A percentile compares a stretch with the other conserved stretches of the same genome.
Evolutionary conservation across 23 tunicate genomes (phyloP).

Genomic region (Botrylloides violaceus): DNA sequence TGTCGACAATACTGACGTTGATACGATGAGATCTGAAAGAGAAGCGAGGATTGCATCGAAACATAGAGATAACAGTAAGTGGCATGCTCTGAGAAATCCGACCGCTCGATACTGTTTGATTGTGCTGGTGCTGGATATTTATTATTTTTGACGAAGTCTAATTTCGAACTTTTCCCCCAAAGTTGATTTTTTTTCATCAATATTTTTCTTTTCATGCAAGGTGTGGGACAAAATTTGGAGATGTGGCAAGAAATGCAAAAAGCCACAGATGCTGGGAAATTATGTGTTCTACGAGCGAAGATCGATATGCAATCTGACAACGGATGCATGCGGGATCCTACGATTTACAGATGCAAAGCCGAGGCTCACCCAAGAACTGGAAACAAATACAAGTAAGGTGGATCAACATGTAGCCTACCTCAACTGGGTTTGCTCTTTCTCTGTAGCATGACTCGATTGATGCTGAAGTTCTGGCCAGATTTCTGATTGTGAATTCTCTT

Average conservation of each 20-base stretch:
- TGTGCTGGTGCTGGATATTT: no score
- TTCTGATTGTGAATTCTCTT: no score
- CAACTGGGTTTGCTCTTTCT: no score
- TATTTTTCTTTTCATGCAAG: constrained; percentile 18
- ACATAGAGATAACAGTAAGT: constrained; percentile 61
- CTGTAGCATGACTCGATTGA: no score
- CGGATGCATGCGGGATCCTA: constrained; percentile 97
- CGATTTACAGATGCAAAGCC: constrained; percentile 83
- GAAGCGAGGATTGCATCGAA: constrained; percentile 43
- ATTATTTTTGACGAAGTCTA: neutral
- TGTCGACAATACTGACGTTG: constrained; percentile 82
- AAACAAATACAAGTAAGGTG: constrained; percentile 64
- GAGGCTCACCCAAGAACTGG: constrained; percentile 88
- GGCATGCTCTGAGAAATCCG: neutral
- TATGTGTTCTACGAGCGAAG: constrained; percentile 89
- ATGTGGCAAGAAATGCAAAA: constrained; percentile 92
- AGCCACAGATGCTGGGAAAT: constrained; percentile 60
- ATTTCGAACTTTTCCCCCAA: neutral
- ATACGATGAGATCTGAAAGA: constrained; percentile 74
- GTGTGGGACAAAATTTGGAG: constrained; percentile 58
- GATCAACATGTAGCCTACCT: no score
- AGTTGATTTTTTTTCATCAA: neutral
- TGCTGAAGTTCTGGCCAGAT: no score
- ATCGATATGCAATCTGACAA: constrained; percentile 76
- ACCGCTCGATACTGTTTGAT: no score